phyloP scores from a whole-genome alignment of 2,888 invertebrate genomes.

The Sphaerophoria taeniata region DNA sequence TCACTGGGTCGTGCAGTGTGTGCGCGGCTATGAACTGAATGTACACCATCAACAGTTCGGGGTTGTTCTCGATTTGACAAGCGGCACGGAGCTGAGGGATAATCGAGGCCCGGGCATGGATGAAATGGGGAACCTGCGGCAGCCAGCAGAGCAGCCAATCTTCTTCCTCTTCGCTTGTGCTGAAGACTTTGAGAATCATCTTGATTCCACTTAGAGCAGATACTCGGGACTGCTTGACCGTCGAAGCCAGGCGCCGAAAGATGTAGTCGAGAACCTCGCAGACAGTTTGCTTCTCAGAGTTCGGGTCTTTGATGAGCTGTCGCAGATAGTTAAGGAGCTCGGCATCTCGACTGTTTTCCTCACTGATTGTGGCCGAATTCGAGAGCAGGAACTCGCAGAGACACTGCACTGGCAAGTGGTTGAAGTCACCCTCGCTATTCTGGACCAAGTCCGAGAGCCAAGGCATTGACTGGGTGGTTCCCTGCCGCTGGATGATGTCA shows the following conservation, averaged over 20 bases:
- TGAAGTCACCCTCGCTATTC: slow-evolving; percentile 90
- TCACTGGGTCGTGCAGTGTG: slow-evolving; percentile 86
- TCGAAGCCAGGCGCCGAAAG: slow-evolving; percentile 91
- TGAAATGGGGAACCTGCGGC: slow-evolving; percentile 91
- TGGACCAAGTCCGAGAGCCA: slow-evolving; percentile 98
- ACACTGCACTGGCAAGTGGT: slow-evolving; percentile 97
- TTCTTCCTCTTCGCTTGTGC: slow-evolving; percentile 82
- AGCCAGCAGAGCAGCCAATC: slow-evolving; percentile 86
- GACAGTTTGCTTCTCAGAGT: slow-evolving; percentile 85
- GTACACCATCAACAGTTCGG: slow-evolving; percentile 89
- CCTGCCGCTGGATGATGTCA: slow-evolving; percentile 95
- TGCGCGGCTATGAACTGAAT: slow-evolving; percentile 92
- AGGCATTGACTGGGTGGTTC: slow-evolving; percentile 96
- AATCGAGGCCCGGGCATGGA: slow-evolving; percentile 87
- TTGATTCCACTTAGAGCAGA: slow-evolving; percentile 89
- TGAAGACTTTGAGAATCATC: slow-evolving; percentile 85
- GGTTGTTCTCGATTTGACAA: slow-evolving; percentile 95
- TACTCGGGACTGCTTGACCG: slow-evolving; percentile 89
- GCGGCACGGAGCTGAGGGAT: slow-evolving; percentile 91
- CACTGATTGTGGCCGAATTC: slow-evolving; percentile 86
- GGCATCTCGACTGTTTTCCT: slow-evolving; percentile 87
- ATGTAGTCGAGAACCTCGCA: slow-evolving; percentile 94
- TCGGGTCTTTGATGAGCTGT: slow-evolving; percentile 84
- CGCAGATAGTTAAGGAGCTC: slow-evolving; percentile 87
- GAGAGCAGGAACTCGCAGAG: slow-evolving; percentile 96